Conservation (phyloP, 2,113 vertebrate species). For the Stegastes partitus region DNA sequence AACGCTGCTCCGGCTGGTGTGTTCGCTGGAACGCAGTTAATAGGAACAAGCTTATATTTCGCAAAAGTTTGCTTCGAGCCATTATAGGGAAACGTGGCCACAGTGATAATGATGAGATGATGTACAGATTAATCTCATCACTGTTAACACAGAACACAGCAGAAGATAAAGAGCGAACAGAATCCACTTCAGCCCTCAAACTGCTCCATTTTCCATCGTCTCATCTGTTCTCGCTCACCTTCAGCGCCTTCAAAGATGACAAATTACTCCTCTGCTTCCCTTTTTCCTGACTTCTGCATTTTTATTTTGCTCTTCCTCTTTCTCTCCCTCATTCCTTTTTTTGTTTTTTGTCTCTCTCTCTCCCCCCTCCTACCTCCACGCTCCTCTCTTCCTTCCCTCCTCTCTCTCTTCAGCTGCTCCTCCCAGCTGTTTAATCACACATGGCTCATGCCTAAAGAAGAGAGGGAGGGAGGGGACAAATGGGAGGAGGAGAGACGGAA, state of each 20-base stretch:
- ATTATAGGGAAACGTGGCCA: too few relatives aligned
- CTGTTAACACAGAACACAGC: too few relatives aligned
- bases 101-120: too few relatives aligned
- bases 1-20: too few relatives aligned
- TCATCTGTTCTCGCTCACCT: background rate
- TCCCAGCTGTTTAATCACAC: slow-evolving; percentile 88
- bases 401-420: slow-evolving; percentile 78
- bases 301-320: slow-evolving; percentile 15
- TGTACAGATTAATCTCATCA: background rate
- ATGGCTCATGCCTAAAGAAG: slow-evolving; percentile 87
- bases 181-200: background rate
- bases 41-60: too few relatives aligned
- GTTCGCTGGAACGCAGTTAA: too few relatives aligned
- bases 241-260: slow-evolving; percentile 31
- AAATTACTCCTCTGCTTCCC: slow-evolving; percentile 45
- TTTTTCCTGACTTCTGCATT: slow-evolving; percentile 41
- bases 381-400: slow-evolving; percentile 22
- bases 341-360: too few relatives aligned
- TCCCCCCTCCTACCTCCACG: background rate
- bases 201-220: background rate
- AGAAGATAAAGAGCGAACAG: background rate
- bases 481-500: slow-evolving; percentile 79
- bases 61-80: too few relatives aligned
- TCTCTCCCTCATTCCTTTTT: slow-evolving; percentile 6
- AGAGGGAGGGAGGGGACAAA: slow-evolving; percentile 72